A percentile compares a stretch with the other conserved stretches of the same genome.
Conservation (phyloP, 1,140 invertebrate species). For the Phymastichus coffea region DNA sequence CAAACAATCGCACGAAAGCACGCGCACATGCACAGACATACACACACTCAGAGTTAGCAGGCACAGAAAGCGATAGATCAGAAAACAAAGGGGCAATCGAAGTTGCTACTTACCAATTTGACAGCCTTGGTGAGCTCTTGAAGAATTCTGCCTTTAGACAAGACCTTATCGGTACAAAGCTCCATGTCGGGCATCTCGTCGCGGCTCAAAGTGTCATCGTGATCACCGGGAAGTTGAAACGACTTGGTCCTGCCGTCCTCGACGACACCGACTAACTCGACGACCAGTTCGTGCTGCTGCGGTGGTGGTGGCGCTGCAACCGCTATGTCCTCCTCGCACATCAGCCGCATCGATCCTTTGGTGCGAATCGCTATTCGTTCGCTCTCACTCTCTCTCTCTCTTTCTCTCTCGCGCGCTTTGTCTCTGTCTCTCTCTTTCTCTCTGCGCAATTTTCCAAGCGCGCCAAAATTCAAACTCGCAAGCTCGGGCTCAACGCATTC, state of each 20-base stretch:
- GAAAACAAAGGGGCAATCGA: no score
- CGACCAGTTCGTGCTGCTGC: neutral
- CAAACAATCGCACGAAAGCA: no score
- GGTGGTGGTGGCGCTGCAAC: no score
- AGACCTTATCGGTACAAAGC: slow-evolving; percentile 53
- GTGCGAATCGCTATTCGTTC: no score
- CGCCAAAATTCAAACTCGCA: neutral
- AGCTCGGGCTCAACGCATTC: no score
- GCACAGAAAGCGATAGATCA: no score
- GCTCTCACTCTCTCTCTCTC: no score
- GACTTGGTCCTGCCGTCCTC: neutral
- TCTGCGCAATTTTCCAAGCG: neutral
- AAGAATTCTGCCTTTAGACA: slow-evolving; percentile 53
- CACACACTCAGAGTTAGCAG: no score
- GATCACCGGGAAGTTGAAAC: neutral
- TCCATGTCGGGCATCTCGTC: slow-evolving; percentile 44
- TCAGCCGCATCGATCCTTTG: slow-evolving; percentile 26
- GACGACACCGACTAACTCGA: neutral
- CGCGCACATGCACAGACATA: no score
- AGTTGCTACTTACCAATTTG: slow-evolving; percentile 51
- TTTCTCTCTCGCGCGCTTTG: slow-evolving; percentile 2
- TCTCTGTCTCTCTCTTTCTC: neutral
- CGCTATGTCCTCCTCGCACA: slow-evolving; percentile 7
- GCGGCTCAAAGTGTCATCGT: neutral
- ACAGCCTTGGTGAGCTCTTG: slow-evolving; percentile 56